Conservation (phyloP, 2,113 vertebrate genomes). For the Beaufortia kweichowensis region DNA sequence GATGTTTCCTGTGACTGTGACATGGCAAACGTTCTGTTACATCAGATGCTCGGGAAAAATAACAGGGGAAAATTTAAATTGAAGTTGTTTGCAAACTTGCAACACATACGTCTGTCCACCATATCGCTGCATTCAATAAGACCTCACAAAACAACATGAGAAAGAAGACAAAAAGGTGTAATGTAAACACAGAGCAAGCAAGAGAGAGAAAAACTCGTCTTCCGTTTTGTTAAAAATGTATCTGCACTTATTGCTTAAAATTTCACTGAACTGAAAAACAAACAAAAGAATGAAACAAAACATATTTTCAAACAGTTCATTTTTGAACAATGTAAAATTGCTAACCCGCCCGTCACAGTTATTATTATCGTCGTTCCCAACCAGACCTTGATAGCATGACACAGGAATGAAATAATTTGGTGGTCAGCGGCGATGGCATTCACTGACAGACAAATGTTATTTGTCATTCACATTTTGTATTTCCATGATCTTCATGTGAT, state of each 20-base stretch:
- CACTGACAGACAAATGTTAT: neutral
- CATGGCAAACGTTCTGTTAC: slow-evolving; percentile 32
- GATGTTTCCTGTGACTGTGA: slow-evolving; percentile 38
- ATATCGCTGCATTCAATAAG: slow-evolving; percentile 1
- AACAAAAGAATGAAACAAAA: neutral
- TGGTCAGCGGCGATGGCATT: neutral
- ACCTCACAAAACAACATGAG: slow-evolving; percentile 18
- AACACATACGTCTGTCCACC: slow-evolving; percentile 18
- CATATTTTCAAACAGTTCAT: slow-evolving; percentile 8
- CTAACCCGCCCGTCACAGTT: slow-evolving; percentile 10
- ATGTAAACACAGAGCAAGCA: neutral
- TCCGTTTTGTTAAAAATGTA: slow-evolving; percentile 7
- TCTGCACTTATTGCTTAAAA: slow-evolving; percentile 39
- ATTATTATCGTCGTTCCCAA: neutral
- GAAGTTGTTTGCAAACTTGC: slow-evolving; percentile 15
- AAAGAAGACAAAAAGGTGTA: neutral
- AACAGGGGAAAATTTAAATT: slow-evolving; percentile 26
- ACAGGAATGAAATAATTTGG: slow-evolving; percentile 4
- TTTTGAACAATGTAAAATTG: neutral
- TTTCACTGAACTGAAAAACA: slow-evolving; percentile 9
- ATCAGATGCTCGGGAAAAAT: slow-evolving; percentile 7
- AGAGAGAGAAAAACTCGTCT: slow-evolving; percentile 17
- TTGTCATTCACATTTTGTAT: neutral
- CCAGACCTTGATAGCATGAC: slow-evolving; percentile 13
- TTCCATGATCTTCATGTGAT: neutral